Conservation (phyloP, 2,888 invertebrate species). For the Calameuta pallipes region DNA sequence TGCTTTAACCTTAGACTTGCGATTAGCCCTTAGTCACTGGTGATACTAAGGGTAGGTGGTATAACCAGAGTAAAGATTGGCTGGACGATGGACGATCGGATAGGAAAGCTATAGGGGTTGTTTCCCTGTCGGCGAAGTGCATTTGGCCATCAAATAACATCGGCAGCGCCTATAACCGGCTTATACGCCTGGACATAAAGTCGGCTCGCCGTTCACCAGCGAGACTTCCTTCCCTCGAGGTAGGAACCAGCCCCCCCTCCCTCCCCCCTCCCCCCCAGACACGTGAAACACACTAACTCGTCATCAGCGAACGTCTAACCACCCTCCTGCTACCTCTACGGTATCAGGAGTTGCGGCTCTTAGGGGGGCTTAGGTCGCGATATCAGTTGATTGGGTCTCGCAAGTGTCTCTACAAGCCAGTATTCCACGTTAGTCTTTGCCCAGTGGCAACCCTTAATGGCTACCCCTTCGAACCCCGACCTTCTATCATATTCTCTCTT, state of each 20-base stretch:
- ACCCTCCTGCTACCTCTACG: slow-evolving; percentile 52
- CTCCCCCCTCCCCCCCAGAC: slow-evolving; percentile 13
- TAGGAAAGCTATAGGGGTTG: slow-evolving; percentile 41
- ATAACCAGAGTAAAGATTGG: slow-evolving; percentile 35
- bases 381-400: slow-evolving; percentile 65
- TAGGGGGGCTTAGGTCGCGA: slow-evolving; percentile 59
- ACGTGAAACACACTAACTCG: slow-evolving; percentile 62
- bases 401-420: slow-evolving; percentile 24
- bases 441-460: neutral
- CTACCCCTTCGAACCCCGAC: neutral
- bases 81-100: slow-evolving; percentile 55
- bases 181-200: slow-evolving; percentile 63
- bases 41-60: slow-evolving; percentile 19
- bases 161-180: slow-evolving; percentile 66
- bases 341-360: slow-evolving; percentile 64
- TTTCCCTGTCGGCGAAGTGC: slow-evolving; percentile 58
- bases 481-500: neutral
- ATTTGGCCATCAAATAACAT: slow-evolving; percentile 67
- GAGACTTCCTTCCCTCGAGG: neutral
- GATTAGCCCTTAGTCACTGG: neutral
- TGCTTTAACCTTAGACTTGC: neutral
- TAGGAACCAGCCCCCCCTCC: neutral
- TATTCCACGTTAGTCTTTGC: neutral
- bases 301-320: slow-evolving; percentile 60
- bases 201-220: slow-evolving; percentile 48